Evolutionary conservation across 1,140 invertebrate genomes (phyloP), one percentile per base, ranked within the genome.

Genomic region (Anoplophora glabripennis): DNA sequence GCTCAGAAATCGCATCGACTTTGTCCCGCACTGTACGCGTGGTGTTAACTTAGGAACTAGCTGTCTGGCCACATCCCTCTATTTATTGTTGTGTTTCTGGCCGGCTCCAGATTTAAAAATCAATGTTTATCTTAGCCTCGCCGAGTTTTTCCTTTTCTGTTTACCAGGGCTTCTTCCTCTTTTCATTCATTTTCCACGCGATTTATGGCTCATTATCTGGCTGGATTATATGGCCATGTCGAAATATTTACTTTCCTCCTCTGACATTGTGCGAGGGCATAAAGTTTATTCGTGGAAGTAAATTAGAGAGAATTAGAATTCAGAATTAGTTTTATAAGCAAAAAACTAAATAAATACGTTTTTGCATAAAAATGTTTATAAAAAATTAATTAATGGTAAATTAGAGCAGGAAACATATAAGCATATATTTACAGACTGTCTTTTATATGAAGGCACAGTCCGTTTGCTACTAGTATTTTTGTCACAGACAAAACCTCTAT

Each of bases 11-110:
- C 5, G 2, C 21, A 28, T 28, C 21, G 21, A 28, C 21, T 3
- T 2, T 28, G 21, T 28, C n/a, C n/a, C n/a, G n/a, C n/a, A n/a
- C n/a, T n/a, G n/a, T n/a, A n/a, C n/a, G n/a, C n/a, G 21, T 28
- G 21, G 21, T 28, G 21, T 28, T 28, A 28, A 28, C 21, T 2
- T 28, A 28, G 21, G 21, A 28, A 28, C 2, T 28, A 28, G 21
- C n/a, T n/a, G n/a, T n/a, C n/a, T n/a, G n/a, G n/a, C 21, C 21
- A 28, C 21, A 28, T 28, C 34, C 58, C 57, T 51, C 61, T 61
- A 61, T 64, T 64, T 64, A 64, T 64, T 64, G 60, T 64, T 64
- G 62, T 61, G 45, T 57, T 64, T 64, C 63, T 40, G 33, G 53
- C 51, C 54, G 58, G 40, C 54, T 51, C 53, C 57, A 36, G 63